These are phyloP conservation scores for Dinoponera quadriceps DNA, from an alignment of 1,140 invertebrate genomes.

Conservation along the genomic window DNA sequence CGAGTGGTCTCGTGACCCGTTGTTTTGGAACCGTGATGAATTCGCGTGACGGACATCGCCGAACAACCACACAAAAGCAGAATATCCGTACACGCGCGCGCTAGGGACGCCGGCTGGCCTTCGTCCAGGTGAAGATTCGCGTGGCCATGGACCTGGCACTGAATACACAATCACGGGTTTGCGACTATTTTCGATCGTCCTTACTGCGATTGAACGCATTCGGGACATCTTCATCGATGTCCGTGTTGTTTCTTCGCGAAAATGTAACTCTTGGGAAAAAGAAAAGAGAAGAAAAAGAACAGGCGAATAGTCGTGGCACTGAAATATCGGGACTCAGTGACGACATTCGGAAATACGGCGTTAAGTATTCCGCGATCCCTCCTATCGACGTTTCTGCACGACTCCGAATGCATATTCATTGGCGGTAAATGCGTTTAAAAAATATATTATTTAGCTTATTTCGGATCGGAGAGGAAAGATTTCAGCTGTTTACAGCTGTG, in stretches of 20 bases:
- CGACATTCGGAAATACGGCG: neutral
- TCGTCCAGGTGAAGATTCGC: slow-evolving; percentile 68
- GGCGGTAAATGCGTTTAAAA: neutral
- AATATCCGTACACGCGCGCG: slow-evolving; percentile 31
- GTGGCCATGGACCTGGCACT: slow-evolving; percentile 74
- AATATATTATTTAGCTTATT: neutral
- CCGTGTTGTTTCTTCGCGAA: neutral
- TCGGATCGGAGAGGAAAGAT: neutral
- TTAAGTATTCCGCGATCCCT: neutral
- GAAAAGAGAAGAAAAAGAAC: neutral
- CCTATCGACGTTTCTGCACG: neutral
- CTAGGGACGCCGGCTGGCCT: slow-evolving; percentile 55
- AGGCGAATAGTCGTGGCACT: neutral
- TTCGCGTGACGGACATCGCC: slow-evolving; percentile 36
- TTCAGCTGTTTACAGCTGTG: neutral
- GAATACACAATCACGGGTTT: slow-evolving; percentile 57
- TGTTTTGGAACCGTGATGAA: slow-evolving; percentile 38
- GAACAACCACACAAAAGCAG: slow-evolving; percentile 26
- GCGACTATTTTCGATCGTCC: slow-evolving; percentile 67
- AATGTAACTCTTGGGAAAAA: neutral
- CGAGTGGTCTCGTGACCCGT: slow-evolving; percentile 13
- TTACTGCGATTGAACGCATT: neutral
- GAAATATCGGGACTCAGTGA: neutral
- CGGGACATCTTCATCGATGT: neutral
- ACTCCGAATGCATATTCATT: neutral